These are phyloP conservation scores for Saccopteryx leptura DNA, from an alignment of 2,113 vertebrate species.

Conservation along the genomic window DNA sequence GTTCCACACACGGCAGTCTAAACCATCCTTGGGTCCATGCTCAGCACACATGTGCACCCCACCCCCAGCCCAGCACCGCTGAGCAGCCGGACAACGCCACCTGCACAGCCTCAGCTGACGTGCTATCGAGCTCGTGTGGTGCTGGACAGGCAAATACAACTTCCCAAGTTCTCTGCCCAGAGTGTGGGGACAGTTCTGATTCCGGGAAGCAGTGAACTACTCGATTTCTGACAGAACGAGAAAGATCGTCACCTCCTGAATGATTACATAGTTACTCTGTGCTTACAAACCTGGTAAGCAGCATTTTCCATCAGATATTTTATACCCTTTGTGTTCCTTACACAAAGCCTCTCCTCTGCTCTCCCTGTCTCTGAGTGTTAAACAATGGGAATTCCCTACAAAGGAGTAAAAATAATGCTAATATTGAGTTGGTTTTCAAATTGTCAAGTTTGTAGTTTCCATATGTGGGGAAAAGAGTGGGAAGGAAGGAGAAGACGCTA, in stretches of 20 bases:
- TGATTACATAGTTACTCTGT: not conserved
- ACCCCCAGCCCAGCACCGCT: not conserved
- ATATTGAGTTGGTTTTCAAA: not conserved
- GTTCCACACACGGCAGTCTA: not conserved
- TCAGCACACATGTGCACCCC: fast-evolving
- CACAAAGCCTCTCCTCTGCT: not conserved
- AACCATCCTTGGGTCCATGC: not conserved
- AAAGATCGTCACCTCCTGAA: not conserved
- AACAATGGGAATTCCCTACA: not conserved
- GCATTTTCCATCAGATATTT: not conserved
- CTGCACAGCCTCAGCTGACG: fast-evolving
- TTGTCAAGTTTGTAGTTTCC: not conserved
- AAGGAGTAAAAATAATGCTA: not conserved
- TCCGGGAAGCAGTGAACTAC: not conserved
- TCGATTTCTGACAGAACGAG: not conserved
- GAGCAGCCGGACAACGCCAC: not conserved
- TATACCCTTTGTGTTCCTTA: not conserved
- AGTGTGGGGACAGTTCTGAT: not conserved
- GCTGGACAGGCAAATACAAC: not conserved
- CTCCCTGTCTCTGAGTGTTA: not conserved
- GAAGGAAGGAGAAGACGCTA: not conserved
- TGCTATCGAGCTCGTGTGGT: not conserved
- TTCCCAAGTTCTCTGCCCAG: not conserved
- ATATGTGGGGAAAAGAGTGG: not conserved
- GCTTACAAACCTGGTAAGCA: not conserved